These are phyloP conservation scores for Myotis lucifugus DNA, from an alignment of 2,113 vertebrate genomes.

Conservation along the genomic window DNA sequence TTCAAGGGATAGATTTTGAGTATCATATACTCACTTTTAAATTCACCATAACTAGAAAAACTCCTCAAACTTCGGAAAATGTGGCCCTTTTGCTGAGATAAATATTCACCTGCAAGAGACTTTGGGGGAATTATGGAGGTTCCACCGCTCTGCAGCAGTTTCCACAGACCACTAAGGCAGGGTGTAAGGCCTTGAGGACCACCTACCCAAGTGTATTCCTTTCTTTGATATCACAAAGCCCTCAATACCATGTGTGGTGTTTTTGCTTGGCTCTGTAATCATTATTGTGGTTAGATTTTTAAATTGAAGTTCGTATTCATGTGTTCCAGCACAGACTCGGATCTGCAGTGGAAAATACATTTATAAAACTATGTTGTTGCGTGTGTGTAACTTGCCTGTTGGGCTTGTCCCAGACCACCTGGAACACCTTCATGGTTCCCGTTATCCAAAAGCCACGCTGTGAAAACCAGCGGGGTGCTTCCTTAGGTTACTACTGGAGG, in stretches of 20 bases:
- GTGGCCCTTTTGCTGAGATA: neutral
- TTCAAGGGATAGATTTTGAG: neutral
- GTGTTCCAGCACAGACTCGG: slow-evolving; percentile 51
- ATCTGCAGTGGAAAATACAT: slow-evolving; percentile 66
- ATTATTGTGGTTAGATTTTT: slow-evolving; percentile 57
- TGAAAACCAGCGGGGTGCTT: slow-evolving; percentile 15
- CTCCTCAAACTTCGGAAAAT: neutral
- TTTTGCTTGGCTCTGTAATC: slow-evolving; percentile 61
- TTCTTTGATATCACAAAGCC: slow-evolving; percentile 44
- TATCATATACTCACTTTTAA: neutral
- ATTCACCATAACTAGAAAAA: slow-evolving; percentile 19
- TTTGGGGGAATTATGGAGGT: neutral
- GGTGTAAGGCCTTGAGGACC: neutral
- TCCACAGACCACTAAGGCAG: neutral
- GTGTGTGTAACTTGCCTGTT: neutral
- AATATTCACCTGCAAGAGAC: slow-evolving; percentile 33
- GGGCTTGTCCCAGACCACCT: slow-evolving; percentile 67
- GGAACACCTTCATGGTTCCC: slow-evolving; percentile 38
- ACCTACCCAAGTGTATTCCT: slow-evolving; percentile 37
- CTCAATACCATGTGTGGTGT: slow-evolving; percentile 28
- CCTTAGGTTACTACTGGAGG: neutral
- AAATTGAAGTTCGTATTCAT: slow-evolving; percentile 7
- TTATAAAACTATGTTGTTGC: slow-evolving; percentile 57
- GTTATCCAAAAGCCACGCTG: neutral
- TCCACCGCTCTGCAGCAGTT: neutral